phyloP scores from a whole-genome alignment of 2,113 vertebrate genomes.

The Motacilla alba region DNA sequence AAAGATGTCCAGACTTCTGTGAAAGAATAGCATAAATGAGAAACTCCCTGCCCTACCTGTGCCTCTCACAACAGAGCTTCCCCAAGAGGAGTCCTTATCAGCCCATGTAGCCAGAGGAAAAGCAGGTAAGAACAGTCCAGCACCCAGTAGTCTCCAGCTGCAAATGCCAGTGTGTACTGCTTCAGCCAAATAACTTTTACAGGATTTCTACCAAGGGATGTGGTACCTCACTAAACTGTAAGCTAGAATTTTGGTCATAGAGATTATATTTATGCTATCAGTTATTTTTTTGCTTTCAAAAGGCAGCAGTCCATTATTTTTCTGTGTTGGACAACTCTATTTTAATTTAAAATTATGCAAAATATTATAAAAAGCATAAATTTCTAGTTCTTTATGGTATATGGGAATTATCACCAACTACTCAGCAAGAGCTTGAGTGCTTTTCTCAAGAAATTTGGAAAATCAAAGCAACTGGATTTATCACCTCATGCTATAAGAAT shows the following conservation, averaged over 20 bases:
- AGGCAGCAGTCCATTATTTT: background rate
- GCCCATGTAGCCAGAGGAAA: rapidly evolving
- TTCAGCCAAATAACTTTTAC: background rate
- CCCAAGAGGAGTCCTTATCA: background rate
- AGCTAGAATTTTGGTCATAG: background rate
- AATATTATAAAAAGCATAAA: background rate
- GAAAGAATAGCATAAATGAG: background rate
- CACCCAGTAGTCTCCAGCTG: background rate
- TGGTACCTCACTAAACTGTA: background rate
- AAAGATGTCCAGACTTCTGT: background rate
- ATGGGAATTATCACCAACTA: background rate
- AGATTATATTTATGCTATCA: background rate
- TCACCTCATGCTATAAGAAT: background rate
- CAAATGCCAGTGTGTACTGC: background rate
- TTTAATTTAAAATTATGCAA: background rate
- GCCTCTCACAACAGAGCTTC: background rate
- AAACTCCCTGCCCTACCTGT: background rate
- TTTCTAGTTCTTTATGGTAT: background rate
- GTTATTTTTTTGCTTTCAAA: background rate
- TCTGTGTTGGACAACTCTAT: background rate
- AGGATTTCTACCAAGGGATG: background rate
- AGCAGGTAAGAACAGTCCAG: background rate
- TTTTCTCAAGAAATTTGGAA: background rate
- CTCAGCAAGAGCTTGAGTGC: background rate
- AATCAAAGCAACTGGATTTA: background rate